Conservation (phyloP, 2,113 vertebrate species). For the Enhydra lutris region DNA sequence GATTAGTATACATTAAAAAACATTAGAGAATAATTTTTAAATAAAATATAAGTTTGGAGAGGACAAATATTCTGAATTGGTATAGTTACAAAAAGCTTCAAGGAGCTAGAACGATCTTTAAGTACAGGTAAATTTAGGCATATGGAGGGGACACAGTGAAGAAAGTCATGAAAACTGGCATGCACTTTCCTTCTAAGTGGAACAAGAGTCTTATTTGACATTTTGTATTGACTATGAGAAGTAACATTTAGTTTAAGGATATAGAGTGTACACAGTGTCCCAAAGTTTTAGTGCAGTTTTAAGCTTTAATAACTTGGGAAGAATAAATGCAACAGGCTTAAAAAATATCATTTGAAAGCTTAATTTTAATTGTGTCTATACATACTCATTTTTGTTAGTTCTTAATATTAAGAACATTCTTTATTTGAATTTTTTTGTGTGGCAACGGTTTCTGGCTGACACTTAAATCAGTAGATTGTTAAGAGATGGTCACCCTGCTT, state of each 20-base stretch:
- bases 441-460: background rate
- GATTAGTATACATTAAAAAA: background rate
- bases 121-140: background rate
- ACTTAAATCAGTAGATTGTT: background rate
- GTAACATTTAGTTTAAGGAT: background rate
- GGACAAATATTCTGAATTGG: background rate
- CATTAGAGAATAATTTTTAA: conserved; percentile 6
- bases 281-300: background rate
- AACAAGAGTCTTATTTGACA: background rate
- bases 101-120: background rate
- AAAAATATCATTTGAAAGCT: background rate
- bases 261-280: background rate
- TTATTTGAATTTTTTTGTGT: background rate
- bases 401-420: background rate
- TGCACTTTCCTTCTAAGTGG: background rate
- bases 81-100: background rate
- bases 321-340: background rate
- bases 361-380: background rate
- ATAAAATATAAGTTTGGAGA: conserved; percentile 29
- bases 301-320: background rate
- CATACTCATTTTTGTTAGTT: background rate
- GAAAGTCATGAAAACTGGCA: background rate
- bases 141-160: background rate
- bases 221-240: background rate
- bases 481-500: background rate